These are phyloP conservation scores for Polydrusus cervinus DNA, from an alignment of 2,888 invertebrate species.

Conservation along the genomic window DNA sequence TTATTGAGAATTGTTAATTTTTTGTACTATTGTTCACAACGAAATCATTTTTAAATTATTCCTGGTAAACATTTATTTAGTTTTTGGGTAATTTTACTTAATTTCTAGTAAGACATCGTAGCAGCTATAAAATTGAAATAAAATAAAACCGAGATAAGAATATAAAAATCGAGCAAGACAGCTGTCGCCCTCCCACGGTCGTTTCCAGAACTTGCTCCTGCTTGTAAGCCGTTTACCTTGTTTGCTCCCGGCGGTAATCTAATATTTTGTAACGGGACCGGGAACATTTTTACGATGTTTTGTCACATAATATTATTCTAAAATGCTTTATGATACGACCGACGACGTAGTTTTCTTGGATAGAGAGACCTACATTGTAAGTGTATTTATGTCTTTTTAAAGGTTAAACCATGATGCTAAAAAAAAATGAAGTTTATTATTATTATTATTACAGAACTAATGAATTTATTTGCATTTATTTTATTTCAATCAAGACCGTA, in stretches of 20 bases:
- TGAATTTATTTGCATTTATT: too few relatives aligned
- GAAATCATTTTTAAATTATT: too few relatives aligned
- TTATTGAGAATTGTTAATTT: too few relatives aligned
- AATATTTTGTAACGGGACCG: slow-evolving; percentile 42
- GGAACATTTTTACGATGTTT: slow-evolving; percentile 46
- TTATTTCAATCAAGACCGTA: too few relatives aligned
- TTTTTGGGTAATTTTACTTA: neutral
- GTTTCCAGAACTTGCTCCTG: neutral
- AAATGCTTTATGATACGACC: slow-evolving; percentile 25
- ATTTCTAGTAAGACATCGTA: neutral
- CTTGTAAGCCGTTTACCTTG: slow-evolving; percentile 32
- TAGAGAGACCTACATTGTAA: slow-evolving; percentile 17
- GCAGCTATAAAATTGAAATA: neutral
- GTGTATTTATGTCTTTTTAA: neutral
- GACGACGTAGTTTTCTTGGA: slow-evolving; percentile 22
- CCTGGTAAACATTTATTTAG: too few relatives aligned
- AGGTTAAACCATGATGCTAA: neutral
- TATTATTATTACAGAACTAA: too few relatives aligned
- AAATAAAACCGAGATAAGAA: slow-evolving; percentile 2
- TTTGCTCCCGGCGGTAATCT: slow-evolving; percentile 39
- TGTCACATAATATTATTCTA: slow-evolving; percentile 44
- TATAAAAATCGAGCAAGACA: slow-evolving; percentile 18
- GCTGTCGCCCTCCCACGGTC: slow-evolving; percentile 11
- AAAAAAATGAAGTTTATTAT: too few relatives aligned
- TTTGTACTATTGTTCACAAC: too few relatives aligned